Conservation (phyloP, 2,888 invertebrate genomes). For the Nomada lathburiana region DNA sequence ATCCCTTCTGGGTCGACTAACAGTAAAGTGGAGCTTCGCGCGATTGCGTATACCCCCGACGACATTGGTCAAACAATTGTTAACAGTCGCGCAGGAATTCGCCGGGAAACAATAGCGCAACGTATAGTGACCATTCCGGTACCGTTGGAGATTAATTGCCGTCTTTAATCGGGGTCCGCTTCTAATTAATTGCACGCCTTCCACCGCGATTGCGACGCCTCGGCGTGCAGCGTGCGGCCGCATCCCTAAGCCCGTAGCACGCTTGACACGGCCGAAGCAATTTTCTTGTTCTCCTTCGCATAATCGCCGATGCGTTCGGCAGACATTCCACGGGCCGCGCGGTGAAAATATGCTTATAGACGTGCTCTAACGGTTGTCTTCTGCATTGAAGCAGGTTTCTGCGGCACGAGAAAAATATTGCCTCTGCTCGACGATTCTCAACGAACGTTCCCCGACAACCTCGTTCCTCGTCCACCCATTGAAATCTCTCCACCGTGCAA, state of each 20-base stretch:
- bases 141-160: constrained; percentile 15
- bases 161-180: constrained; percentile 13
- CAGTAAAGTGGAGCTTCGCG: constrained; percentile 1
- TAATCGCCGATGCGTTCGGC: constrained; percentile 16
- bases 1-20: constrained; percentile 14
- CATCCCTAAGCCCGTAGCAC: not conserved
- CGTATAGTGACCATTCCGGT: not conserved
- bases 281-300: constrained; percentile 22
- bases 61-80: constrained; percentile 2
- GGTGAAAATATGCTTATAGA: constrained; percentile 22
- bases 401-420: not conserved
- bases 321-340: not conserved
- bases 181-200: constrained; percentile 14
- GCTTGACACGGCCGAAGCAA: constrained; percentile 13
- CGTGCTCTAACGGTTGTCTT: constrained; percentile 29
- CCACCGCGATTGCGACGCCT: not conserved
- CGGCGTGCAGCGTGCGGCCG: not conserved
- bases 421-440: constrained; percentile 7
- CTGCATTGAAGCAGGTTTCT: constrained; percentile 22
- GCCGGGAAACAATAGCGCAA: not conserved
- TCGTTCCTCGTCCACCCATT: not conserved
- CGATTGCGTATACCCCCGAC: not conserved
- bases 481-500: not conserved
- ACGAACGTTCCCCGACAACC: not conserved
- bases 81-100: not conserved